Base-by-base conservation (phyloP, 2,888 invertebrate species). In the Aethes cnicana region DNA sequence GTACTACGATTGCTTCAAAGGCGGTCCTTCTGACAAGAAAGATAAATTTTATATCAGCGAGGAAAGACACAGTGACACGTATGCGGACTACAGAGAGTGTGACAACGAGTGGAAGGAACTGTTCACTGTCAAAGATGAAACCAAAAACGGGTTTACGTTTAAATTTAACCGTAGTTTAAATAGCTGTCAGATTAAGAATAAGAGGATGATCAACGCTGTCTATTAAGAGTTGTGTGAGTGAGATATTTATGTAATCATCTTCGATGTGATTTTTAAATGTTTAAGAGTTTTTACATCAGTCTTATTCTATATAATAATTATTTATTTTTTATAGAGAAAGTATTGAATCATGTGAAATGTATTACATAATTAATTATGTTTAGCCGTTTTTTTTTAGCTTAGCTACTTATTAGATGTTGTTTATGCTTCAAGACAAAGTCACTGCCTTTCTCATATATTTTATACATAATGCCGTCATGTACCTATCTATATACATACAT, bases 121-220 rank as follows among this genome's bases (percentile, higher is more conserved):
- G 0, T 72, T 64, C 54, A 68, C 58, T 6, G 52, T 66, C 9
- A 64, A 68, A 14, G 76, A 77, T 16, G 81, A 81, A 47, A 61
- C 66, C 8, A 76, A 73, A 61, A 79, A 82, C 62, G 81, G 83
- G 62, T 80, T 81, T 61, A 80, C 77, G 54, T 80, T 81, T 64
- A 85, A 81, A 61, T 86, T 87, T 65, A 85, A 85, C 60, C 77
- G 86, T 63, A 89, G 88, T 70, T 72, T 87, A 48, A 86, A 86
- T 64, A 83, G 84, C 55, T 81, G 77, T 72, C 84, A 83, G 60
- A 69, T 79, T 64, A 79, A 82, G 25, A 76, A 81, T 72, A 86
- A 81, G 54, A 75, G 71, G 46, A 85, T 83, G 58, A 64, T 74
- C 53, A 77, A 79, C 61, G 70, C 64, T 8, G 66, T 73, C 17